A percentile compares a stretch with the other conserved stretches of the same genome.
Conservation (phyloP, 2,113 vertebrate genomes). For the Zootoca vivipara region DNA sequence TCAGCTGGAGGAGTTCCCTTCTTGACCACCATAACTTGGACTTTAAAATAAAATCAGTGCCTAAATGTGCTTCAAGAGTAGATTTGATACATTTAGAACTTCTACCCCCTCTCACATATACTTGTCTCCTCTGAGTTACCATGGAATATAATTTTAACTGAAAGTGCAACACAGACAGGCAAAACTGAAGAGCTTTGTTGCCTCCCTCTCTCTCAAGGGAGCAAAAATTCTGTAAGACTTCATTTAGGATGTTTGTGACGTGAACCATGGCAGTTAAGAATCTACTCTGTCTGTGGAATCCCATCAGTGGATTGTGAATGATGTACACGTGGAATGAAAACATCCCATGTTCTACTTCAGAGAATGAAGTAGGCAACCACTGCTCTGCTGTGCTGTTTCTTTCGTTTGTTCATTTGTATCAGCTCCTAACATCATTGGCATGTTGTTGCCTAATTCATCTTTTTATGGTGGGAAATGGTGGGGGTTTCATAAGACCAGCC, state of each 20-base stretch:
- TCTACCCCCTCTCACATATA: not conserved
- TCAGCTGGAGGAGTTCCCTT: not conserved
- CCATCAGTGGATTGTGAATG: not conserved
- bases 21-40: not conserved
- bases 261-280: accelerated
- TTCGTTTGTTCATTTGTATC: slow-evolving; percentile 46
- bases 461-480: not conserved
- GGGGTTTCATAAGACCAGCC: not conserved
- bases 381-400: slow-evolving; percentile 25
- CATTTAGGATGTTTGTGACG: accelerated
- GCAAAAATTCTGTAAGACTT: not conserved
- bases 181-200: not conserved
- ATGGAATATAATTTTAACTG: not conserved
- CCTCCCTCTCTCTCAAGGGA: accelerated
- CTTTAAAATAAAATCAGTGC: not conserved
- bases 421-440: slow-evolving; percentile 6
- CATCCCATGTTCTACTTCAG: not conserved
- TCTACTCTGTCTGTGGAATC: accelerated
- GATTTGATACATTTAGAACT: accelerated
- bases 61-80: accelerated
- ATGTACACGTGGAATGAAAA: not conserved
- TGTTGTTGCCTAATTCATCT: slow-evolving; percentile 8
- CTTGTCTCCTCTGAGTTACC: accelerated
- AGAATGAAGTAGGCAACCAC: not conserved
- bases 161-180: not conserved